Evolutionary conservation across 2,888 invertebrate genomes (phyloP).

Genomic region (Clusia tigrina): DNA sequence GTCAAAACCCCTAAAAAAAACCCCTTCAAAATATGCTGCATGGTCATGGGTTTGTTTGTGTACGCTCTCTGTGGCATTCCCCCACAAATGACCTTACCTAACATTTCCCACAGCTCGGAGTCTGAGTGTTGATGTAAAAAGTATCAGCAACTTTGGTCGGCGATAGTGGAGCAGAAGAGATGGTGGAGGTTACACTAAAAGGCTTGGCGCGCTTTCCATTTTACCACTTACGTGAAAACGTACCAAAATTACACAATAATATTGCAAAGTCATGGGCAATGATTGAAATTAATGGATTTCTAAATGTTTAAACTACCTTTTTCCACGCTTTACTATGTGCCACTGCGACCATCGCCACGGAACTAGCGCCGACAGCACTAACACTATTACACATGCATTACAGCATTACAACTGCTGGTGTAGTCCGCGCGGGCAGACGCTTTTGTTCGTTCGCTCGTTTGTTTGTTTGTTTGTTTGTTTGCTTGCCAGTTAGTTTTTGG

Average conservation of each 20-base stretch:
- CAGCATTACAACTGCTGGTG: not conserved
- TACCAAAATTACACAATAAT: slow-evolving; percentile 31
- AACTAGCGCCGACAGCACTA: not conserved
- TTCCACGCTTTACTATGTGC: slow-evolving; percentile 42
- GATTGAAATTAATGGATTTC: slow-evolving; percentile 62
- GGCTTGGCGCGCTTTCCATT: not conserved
- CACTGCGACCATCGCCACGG: slow-evolving; percentile 6
- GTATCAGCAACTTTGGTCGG: not conserved
- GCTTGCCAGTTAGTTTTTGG: slow-evolving; percentile 4
- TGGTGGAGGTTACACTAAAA: not conserved
- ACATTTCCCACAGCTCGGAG: not conserved
- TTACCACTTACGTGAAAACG: slow-evolving; percentile 8
- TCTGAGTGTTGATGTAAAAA: not conserved
- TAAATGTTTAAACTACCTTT: slow-evolving; percentile 44
- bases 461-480: slow-evolving; percentile 10
- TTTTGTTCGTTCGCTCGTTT: too few relatives aligned
- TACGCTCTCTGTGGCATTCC: not conserved
- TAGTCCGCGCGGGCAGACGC: too few relatives aligned
- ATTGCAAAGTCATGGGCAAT: slow-evolving; percentile 56
- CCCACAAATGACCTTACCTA: not conserved
- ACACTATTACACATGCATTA: not conserved
- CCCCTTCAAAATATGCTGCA: not conserved
- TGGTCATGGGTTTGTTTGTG: not conserved
- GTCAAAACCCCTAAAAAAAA: not conserved
- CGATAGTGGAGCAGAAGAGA: not conserved